phyloP scores from a whole-genome alignment of 2,888 invertebrate species.

The Hemistola chrysoprasaria region DNA sequence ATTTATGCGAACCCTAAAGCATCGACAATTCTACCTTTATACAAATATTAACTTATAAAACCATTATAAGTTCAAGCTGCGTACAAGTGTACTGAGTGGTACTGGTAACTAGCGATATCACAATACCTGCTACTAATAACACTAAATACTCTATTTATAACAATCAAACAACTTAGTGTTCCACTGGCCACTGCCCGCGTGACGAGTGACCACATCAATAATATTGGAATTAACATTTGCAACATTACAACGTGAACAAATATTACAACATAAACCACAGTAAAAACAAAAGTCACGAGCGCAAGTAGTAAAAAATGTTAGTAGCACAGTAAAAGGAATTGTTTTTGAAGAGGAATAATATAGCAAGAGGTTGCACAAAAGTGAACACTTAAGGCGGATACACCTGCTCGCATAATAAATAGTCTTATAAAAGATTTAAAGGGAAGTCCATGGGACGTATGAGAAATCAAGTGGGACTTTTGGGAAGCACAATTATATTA shows the following conservation, averaged over 20 bases:
- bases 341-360: not conserved
- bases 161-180: conserved; percentile 15
- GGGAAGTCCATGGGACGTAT: conserved; percentile 6
- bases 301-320: conserved; percentile 9
- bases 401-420: conserved; percentile 7
- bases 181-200: conserved; percentile 6
- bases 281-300: conserved; percentile 21
- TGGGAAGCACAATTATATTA: conserved; percentile 9
- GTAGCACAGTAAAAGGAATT: too few relatives aligned
- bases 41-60: conserved; percentile 19
- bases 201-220: conserved; percentile 27
- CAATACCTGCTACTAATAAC: conserved; percentile 11
- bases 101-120: conserved; percentile 19
- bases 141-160: too few relatives aligned
- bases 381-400: conserved; percentile 7
- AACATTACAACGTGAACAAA: conserved; percentile 21
- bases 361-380: conserved; percentile 3
- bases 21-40: conserved; percentile 16
- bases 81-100: conserved; percentile 32
- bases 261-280: conserved; percentile 23
- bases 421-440: conserved; percentile 1
- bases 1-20: too few relatives aligned
- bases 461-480: conserved; percentile 8
- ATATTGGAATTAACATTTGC: conserved; percentile 24
- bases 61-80: conserved; percentile 28